A percentile compares a stretch with the other conserved stretches of the same genome.
phyloP scores from a whole-genome alignment of 2,797 vertebrate genomes.

The Anisognathus igniventris region DNA sequence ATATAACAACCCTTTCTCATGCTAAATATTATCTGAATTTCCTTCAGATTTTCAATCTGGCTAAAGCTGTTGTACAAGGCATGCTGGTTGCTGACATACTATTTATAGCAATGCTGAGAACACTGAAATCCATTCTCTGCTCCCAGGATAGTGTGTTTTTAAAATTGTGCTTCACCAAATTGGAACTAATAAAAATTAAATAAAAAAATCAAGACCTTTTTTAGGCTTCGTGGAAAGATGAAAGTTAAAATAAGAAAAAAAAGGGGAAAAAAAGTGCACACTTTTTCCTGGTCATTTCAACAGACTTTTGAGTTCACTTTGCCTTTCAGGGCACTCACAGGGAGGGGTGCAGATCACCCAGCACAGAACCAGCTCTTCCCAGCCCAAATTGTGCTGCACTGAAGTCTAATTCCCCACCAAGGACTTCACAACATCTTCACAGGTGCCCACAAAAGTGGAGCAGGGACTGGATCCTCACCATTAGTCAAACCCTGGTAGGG shows the following conservation, averaged over 20 bases:
- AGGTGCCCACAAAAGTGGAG: background rate
- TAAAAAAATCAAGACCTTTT: fast-evolving
- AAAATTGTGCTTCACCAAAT: background rate
- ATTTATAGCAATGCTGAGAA: background rate
- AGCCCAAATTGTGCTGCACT: background rate
- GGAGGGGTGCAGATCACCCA: background rate
- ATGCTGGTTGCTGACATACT: background rate
- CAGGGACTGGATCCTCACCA: background rate
- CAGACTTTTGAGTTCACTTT: background rate
- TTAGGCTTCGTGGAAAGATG: background rate
- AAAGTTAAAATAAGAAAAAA: background rate
- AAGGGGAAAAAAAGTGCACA: fast-evolving
- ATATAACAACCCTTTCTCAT: background rate
- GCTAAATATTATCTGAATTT: background rate
- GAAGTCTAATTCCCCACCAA: background rate
- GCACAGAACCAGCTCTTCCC: background rate
- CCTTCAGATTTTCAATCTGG: background rate
- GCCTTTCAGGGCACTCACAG: background rate
- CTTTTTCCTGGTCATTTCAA: background rate
- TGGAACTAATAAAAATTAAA: background rate
- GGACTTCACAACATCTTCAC: background rate
- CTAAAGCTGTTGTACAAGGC: background rate
- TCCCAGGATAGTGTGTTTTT: background rate
- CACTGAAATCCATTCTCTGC: background rate
- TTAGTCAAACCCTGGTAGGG: background rate